Conservation (phyloP, 2,113 vertebrate species). For the Motacilla alba region DNA sequence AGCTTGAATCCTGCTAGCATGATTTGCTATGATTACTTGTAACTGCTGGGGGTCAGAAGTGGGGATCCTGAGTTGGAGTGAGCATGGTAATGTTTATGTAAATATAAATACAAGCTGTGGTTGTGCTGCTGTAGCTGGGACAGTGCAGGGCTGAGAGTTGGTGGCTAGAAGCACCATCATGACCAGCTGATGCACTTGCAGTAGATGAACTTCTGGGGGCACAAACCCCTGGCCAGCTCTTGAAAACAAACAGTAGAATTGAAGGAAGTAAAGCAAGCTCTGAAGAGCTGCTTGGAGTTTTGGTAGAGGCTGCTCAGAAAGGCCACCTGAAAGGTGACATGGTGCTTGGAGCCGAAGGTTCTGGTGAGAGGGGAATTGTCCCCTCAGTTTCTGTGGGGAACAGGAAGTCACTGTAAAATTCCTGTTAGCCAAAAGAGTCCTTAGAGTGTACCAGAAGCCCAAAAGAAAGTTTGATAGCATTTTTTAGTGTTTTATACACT, state of each 20-base stretch:
- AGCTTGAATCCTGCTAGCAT: background rate
- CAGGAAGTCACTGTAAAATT: background rate
- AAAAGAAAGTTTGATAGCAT: background rate
- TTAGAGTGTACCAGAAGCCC: background rate
- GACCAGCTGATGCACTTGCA: background rate
- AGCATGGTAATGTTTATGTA: background rate
- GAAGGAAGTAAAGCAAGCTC: background rate
- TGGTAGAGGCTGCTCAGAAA: background rate
- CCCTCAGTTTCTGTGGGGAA: background rate
- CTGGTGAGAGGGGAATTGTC: background rate
- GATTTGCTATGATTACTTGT: background rate
- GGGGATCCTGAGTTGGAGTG: background rate
- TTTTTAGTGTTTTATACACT: background rate
- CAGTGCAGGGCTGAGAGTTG: background rate
- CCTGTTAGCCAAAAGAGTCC: background rate
- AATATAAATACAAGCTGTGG: background rate
- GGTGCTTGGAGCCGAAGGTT: background rate
- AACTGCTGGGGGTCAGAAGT: background rate
- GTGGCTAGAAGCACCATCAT: background rate
- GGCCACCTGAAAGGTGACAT: fast-evolving
- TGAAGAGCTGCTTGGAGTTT: background rate
- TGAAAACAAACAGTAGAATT: background rate
- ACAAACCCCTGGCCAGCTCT: background rate
- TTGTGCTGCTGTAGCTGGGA: background rate
- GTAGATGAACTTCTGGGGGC: no score